Conservation (phyloP, 2,888 invertebrate species). For the Scaptodrosophila latifasciaeformis region DNA sequence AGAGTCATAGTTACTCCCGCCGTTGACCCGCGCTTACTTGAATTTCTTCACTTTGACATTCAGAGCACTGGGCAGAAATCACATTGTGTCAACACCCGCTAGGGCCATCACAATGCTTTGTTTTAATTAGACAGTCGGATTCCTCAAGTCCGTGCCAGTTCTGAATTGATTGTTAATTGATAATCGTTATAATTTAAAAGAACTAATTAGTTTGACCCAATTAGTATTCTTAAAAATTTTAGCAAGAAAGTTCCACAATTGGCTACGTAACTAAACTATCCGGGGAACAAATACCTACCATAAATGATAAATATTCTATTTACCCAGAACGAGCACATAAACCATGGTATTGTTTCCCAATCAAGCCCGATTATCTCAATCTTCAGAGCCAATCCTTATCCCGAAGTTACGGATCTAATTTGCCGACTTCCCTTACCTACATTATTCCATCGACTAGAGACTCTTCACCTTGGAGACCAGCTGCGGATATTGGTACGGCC, state of each 20-base stretch:
- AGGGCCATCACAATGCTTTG: constrained; percentile 82
- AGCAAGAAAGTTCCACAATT: constrained; percentile 46
- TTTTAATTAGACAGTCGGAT: constrained; percentile 82
- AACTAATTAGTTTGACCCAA: constrained; percentile 22
- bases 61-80: too few relatives aligned
- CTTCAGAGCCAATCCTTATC: constrained; percentile 77
- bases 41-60: too few relatives aligned
- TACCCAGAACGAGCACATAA: constrained; percentile 47
- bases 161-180: constrained; percentile 78
- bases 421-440: constrained; percentile 83
- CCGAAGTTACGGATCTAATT: constrained; percentile 80
- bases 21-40: too few relatives aligned
- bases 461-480: constrained; percentile 41
- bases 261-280: constrained; percentile 42
- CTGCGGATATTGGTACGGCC: constrained; percentile 76
- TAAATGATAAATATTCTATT: constrained; percentile 37
- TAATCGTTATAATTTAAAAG: constrained; percentile 66
- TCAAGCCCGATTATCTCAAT: constrained; percentile 44
- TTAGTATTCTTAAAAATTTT: constrained; percentile 38
- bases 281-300: constrained; percentile 33
- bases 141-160: constrained; percentile 81
- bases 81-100: constrained; percentile 80
- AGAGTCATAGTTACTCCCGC: too few relatives aligned
- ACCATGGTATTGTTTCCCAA: constrained; percentile 69
- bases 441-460: constrained; percentile 77